phyloP scores from a whole-genome alignment of 1,140 invertebrate species.

The Tetragnatha versicolor region DNA sequence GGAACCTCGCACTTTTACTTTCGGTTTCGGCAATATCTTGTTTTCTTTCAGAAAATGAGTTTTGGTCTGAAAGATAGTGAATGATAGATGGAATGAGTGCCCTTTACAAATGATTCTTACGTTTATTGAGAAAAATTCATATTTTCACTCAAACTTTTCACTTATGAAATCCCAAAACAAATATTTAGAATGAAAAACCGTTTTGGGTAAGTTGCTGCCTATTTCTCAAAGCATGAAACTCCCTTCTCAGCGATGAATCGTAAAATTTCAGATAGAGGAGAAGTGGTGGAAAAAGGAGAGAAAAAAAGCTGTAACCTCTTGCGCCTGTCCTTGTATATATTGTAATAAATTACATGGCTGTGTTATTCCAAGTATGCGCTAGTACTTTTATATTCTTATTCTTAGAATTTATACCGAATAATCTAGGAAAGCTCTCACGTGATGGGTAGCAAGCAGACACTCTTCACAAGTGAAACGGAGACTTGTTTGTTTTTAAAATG shows the following conservation, averaged over 20 bases:
- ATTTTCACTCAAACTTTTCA: background rate
- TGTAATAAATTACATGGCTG: constrained; percentile 1
- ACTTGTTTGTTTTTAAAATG: no score
- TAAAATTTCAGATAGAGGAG: constrained; percentile 6
- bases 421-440: no score
- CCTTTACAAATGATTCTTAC: constrained; percentile 4
- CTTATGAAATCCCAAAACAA: background rate
- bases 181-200: background rate
- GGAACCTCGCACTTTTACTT: no score
- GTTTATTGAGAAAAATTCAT: no score
- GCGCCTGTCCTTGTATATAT: constrained; percentile 21
- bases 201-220: constrained; percentile 7
- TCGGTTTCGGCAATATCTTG: constrained; percentile 40
- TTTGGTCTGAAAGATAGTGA: background rate
- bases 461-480: no score
- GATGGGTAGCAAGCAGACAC: no score
- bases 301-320: constrained; percentile 13
- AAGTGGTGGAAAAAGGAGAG: background rate
- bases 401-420: no score
- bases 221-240: background rate
- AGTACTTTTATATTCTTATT: no score
- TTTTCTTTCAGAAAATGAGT: constrained; percentile 4
- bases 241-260: constrained; percentile 8
- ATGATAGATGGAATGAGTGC: background rate
- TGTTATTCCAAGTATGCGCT: constrained; percentile 5